Base-by-base conservation (phyloP, 2,797 vertebrate species). In the Hemitrygon akajei region DNA sequence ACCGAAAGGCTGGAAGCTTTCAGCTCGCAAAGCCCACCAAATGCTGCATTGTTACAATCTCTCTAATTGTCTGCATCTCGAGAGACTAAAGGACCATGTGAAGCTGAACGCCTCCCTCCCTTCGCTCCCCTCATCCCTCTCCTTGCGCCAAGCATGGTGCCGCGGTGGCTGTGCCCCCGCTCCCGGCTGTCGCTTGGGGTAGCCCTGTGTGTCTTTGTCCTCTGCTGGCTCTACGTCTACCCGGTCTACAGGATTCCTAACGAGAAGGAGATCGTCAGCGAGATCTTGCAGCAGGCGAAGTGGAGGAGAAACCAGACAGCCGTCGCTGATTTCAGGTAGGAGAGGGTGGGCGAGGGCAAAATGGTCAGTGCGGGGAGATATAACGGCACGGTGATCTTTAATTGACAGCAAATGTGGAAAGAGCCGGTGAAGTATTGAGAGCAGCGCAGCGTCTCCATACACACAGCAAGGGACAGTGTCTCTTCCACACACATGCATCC, bases 191-290 rank as follows among this genome's bases (percentile, higher is more conserved):
- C 98, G 37, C 96, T 97, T 93, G 98, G 98, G 96, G 98, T 98
- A 96, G 98, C 97, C 2, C 94, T 99, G 95, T 98, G 97, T 93
- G 95, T 98, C 93, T 96, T 98, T 95, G 97, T 99, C 47, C 97
- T 99, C n/a, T 98, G 98, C 95, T 99, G 98, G 98, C 97, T 99
- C 0, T 99, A 99, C 96, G 94, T 99, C 7, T 99, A 97, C 95
- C 98, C 98, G 0, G 97, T 96, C 0, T 98, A 98, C 96, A 97
- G 98, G 93, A 95, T 98, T 94, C 98, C 98, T 14, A 96, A 96
- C 93, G 98, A 98, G 95, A 98, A 98, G 95, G 98, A 98, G 27
- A 97, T 99, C 25, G 97, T 98, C 94, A 97, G 97, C 0, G 98
- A 98, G 87, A 98, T 99, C 94, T 96, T 98, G 97, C 97, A 97